Conservation (phyloP, 2,797 vertebrate genomes). For the Sebastes kiyomatsui region DNA sequence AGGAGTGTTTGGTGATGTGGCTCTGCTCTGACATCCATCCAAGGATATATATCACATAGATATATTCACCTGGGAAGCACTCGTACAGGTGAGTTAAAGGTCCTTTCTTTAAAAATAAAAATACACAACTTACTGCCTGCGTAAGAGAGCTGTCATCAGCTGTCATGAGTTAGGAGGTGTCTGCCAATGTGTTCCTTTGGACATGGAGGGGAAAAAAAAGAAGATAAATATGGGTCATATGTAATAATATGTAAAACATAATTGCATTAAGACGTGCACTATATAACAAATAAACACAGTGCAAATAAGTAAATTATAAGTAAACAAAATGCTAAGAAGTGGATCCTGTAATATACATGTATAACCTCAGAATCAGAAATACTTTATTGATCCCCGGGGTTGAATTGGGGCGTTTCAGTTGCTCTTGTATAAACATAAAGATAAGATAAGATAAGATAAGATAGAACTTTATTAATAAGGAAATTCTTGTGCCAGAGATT, state of each 20-base stretch:
- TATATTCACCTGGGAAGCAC: slow-evolving; percentile 52
- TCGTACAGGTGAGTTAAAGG: slow-evolving; percentile 73
- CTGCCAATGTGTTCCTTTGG: slow-evolving; percentile 30
- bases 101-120: background rate
- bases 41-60: slow-evolving; percentile 73
- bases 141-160: slow-evolving; percentile 32
- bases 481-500: no score
- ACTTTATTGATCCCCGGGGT: no score
- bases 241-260: no score
- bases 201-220: background rate
- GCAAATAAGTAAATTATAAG: no score
- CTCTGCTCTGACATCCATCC: slow-evolving; percentile 78
- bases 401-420: no score
- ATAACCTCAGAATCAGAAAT: background rate
- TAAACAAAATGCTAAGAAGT: no score
- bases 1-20: slow-evolving; percentile 88
- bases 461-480: no score
- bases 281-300: no score
- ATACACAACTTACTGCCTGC: background rate
- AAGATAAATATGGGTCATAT: no score
- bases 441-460: no score
- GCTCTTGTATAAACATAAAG: no score
- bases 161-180: slow-evolving; percentile 15
- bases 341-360: background rate
- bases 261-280: no score